These are phyloP conservation scores for Rhineura floridana DNA, from an alignment of 2,113 vertebrate species.

Conservation along the genomic window DNA sequence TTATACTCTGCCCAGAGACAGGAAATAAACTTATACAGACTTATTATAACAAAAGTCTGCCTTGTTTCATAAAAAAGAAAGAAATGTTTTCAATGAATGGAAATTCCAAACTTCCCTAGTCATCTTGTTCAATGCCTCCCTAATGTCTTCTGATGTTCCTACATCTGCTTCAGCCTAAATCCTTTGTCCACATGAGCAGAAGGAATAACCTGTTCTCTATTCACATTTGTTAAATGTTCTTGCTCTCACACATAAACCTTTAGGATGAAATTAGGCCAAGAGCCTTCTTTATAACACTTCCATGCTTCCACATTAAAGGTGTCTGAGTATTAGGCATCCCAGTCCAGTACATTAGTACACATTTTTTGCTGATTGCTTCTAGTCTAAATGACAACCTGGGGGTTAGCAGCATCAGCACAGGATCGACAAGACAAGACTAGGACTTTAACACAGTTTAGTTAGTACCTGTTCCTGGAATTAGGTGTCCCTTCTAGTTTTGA, in stretches of 20 bases:
- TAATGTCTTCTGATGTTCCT: constrained; percentile 3
- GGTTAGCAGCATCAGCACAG: not conserved
- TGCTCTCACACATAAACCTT: not conserved
- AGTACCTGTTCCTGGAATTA: not conserved
- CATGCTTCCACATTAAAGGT: not conserved
- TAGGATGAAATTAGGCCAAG: not conserved
- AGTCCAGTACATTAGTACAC: not conserved
- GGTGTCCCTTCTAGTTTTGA: not conserved
- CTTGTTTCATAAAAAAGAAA: not conserved
- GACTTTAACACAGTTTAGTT: not conserved
- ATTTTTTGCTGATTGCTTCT: not conserved
- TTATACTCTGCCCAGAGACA: constrained; percentile 10
- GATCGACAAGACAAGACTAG: not conserved
- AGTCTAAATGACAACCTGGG: not conserved
- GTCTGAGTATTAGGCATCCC: not conserved
- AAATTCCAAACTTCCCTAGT: constrained; percentile 2
- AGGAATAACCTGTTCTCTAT: not conserved
- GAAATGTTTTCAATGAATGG: not conserved
- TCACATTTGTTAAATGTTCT: not conserved
- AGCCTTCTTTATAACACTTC: not conserved
- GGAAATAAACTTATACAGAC: constrained; percentile 3
- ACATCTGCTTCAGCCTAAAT: not conserved
- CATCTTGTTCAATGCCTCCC: not conserved
- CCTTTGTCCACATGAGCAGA: not conserved
- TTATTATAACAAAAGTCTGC: not conserved